Conservation (phyloP, 2,797 vertebrate species). For the Scyliorhinus canicula region DNA sequence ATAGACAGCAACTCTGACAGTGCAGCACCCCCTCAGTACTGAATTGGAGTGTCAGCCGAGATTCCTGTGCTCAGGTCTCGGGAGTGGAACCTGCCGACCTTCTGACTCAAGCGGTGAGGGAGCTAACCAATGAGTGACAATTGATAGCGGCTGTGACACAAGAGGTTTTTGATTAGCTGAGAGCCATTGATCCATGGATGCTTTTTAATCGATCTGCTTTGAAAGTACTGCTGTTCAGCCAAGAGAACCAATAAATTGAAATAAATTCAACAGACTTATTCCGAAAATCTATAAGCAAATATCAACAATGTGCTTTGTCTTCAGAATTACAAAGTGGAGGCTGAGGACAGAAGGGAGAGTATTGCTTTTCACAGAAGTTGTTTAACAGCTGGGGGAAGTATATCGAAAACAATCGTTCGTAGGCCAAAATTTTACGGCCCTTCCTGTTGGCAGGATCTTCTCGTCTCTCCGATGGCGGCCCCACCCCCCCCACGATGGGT, state of each 20-base stretch:
- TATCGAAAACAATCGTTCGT: too few species aligned
- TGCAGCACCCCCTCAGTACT: background rate
- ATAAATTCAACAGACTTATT: background rate
- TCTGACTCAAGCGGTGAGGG: background rate
- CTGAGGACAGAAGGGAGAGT: background rate
- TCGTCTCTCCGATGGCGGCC: too few species aligned
- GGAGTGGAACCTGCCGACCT: background rate
- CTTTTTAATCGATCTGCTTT: background rate
- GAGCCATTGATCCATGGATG: background rate
- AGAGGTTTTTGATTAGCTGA: background rate
- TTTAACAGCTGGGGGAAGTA: too few species aligned
- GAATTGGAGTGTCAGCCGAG: background rate
- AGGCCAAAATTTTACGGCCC: too few species aligned
- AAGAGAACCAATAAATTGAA: background rate
- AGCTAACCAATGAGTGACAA: background rate
- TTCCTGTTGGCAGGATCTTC: too few species aligned
- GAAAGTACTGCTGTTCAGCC: background rate
- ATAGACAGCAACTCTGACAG: background rate
- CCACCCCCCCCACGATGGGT: too few species aligned
- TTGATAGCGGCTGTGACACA: background rate
- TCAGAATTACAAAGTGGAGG: background rate
- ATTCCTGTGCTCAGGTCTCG: background rate
- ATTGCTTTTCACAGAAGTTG: too few species aligned
- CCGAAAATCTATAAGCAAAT: background rate
- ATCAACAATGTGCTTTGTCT: background rate